These are phyloP conservation scores for Myopa tessellatipennis DNA, from an alignment of 2,888 invertebrate genomes.

Conservation along the genomic window DNA sequence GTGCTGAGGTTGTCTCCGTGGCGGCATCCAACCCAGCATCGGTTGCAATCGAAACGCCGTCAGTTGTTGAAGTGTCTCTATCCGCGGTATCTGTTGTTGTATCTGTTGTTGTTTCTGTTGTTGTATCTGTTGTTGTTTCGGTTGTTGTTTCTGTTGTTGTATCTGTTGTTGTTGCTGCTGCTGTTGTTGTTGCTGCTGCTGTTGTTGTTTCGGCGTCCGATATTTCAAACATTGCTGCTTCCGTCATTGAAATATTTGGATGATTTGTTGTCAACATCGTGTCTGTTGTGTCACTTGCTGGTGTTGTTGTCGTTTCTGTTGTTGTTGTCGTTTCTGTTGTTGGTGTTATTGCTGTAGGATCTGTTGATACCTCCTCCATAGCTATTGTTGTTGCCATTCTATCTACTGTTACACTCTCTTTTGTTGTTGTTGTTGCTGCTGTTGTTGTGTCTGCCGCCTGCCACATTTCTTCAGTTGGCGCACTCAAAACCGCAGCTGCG, in stretches of 20 bases:
- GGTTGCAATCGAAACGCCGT: slow-evolving; percentile 29
- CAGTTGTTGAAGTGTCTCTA: slow-evolving; percentile 23
- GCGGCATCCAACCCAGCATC: background rate
- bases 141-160: background rate
- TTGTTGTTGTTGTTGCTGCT: slow-evolving; percentile 17
- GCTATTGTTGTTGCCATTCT: background rate
- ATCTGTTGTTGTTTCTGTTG: slow-evolving; percentile 12
- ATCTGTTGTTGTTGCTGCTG: slow-evolving; percentile 1
- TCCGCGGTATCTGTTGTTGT: slow-evolving; percentile 4
- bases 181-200: slow-evolving; percentile 6
- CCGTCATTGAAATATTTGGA: background rate
- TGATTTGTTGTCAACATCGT: background rate
- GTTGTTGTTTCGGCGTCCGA: background rate
- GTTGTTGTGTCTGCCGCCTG: slow-evolving; percentile 27
- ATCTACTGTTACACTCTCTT: background rate
- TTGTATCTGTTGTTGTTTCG: slow-evolving; percentile 2
- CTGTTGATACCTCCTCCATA: background rate
- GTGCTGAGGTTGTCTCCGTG: slow-evolving; percentile 34
- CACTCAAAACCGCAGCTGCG: slow-evolving; percentile 11
- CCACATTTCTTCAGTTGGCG: slow-evolving; percentile 16
- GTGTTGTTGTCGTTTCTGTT: slow-evolving; percentile 14
- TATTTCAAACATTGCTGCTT: too few relatives aligned
- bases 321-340: slow-evolving; percentile 16
- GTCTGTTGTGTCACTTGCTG: background rate
- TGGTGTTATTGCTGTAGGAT: slow-evolving; percentile 12